Evolutionary conservation across 92 coral and sea anemone genomes (phyloP).

Genomic region (Diadumene lineata): DNA sequence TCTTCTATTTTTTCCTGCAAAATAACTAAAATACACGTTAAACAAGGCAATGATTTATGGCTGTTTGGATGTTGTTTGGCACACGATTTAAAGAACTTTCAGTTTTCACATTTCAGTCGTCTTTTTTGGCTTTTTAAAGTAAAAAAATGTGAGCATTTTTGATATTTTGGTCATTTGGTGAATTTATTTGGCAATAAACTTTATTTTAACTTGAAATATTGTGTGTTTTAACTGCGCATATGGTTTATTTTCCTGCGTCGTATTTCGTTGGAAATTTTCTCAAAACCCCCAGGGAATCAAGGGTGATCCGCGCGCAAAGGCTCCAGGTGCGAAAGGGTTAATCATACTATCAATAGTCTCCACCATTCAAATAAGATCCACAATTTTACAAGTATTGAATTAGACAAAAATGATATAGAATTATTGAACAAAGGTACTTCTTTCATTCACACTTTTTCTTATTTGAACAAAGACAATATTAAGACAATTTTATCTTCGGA

Average conservation of each 20-base stretch:
- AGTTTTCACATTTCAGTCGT: not conserved
- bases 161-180: not conserved
- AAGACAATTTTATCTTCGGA: too few relatives aligned
- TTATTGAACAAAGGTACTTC: too few relatives aligned
- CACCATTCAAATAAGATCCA: too few relatives aligned
- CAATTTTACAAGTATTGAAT: too few relatives aligned
- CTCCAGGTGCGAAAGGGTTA: constrained; percentile 31
- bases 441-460: too few relatives aligned
- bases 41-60: not conserved
- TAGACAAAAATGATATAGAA: too few relatives aligned
- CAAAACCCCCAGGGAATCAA: constrained; percentile 23
- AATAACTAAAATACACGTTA: not conserved
- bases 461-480: too few relatives aligned
- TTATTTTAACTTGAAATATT: constrained; percentile 7
- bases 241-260: constrained; percentile 11
- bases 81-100: not conserved
- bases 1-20: constrained; percentile 5
- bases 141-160: not conserved
- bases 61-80: not conserved
- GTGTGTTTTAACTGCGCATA: constrained; percentile 35
- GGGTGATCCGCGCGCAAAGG: constrained; percentile 11
- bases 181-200: constrained; percentile 2
- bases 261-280: not conserved
- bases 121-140: not conserved
- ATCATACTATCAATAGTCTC: too few relatives aligned